Conservation (phyloP, 2,113 vertebrate species). For the Galbula dea region DNA sequence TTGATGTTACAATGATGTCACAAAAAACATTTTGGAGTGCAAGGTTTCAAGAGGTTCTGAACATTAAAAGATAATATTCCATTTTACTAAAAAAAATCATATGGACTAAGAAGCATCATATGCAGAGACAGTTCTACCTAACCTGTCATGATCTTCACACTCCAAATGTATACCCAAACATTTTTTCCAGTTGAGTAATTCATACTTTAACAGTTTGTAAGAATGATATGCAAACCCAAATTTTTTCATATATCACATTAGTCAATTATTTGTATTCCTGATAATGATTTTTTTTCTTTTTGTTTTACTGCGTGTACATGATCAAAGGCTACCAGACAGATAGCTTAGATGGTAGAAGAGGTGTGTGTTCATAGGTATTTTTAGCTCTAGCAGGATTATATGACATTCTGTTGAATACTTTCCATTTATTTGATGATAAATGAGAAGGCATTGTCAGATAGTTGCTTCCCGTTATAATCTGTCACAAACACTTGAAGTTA, state of each 20-base stretch:
- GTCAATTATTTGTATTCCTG: background rate
- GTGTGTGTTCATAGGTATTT: background rate
- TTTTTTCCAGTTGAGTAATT: background rate
- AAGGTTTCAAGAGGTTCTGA: background rate
- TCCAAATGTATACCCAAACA: background rate
- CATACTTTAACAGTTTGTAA: background rate
- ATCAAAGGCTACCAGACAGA: slow-evolving; percentile 5
- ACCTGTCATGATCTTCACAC: background rate
- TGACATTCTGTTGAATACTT: background rate
- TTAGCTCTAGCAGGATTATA: background rate
- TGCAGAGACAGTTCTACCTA: background rate
- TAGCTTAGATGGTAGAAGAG: background rate
- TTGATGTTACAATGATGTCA: background rate
- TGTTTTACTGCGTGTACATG: background rate
- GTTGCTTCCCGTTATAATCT: background rate
- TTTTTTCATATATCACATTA: background rate
- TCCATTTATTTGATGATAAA: slow-evolving; percentile 11
- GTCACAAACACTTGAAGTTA: background rate
- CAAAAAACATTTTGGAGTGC: background rate
- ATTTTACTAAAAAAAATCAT: background rate
- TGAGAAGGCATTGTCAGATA: background rate
- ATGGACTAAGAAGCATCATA: background rate
- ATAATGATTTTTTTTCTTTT: background rate
- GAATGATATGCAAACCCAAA: background rate
- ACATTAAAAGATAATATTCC: background rate